Evolutionary conservation across 2,888 invertebrate species (phyloP).

Genomic region (Malacosoma neustria): DNA sequence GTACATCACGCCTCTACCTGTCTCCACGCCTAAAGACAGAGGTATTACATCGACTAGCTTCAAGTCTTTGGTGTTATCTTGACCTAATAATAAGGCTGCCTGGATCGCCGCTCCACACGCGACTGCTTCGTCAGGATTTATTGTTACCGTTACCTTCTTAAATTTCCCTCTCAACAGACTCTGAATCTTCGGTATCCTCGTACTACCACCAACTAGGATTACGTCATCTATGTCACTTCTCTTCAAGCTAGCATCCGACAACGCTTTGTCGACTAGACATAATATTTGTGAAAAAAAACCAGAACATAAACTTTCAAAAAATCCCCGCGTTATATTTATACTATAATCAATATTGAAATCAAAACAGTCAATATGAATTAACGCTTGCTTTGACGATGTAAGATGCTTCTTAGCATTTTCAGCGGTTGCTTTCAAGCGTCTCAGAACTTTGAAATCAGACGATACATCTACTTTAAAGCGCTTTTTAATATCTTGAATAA

Average conservation of each 20-base stretch:
- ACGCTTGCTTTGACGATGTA: constrained; percentile 33
- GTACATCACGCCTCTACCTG: constrained; percentile 46
- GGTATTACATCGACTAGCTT: constrained; percentile 46
- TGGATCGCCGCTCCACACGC: constrained; percentile 54
- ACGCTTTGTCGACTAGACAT: constrained; percentile 28
- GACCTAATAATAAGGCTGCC: constrained; percentile 39
- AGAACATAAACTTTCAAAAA: constrained; percentile 51
- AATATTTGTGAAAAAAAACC: constrained; percentile 47
- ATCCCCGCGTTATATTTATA: constrained; percentile 29
- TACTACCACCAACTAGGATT: constrained; percentile 47
- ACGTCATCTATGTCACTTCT: constrained; percentile 38
- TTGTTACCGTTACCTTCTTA: constrained; percentile 25
- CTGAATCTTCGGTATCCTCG: constrained; percentile 48
- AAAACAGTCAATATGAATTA: constrained; percentile 33
- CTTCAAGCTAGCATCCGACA: constrained; percentile 32
- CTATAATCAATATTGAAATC: constrained; percentile 38
- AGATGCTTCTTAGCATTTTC: constrained; percentile 40
- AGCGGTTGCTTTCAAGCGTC: constrained; percentile 38
- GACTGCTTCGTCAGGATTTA: constrained; percentile 54
- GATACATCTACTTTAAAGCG: constrained; percentile 29
- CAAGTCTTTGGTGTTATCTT: constrained; percentile 26
- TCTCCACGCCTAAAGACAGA: constrained; percentile 47
- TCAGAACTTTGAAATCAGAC: constrained; percentile 23
- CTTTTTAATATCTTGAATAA: constrained; percentile 44
- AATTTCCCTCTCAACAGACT: constrained; percentile 36